Evolutionary conservation across 2,797 vertebrate genomes (phyloP).

Genomic region (Brachyrhaphis roseni): DNA sequence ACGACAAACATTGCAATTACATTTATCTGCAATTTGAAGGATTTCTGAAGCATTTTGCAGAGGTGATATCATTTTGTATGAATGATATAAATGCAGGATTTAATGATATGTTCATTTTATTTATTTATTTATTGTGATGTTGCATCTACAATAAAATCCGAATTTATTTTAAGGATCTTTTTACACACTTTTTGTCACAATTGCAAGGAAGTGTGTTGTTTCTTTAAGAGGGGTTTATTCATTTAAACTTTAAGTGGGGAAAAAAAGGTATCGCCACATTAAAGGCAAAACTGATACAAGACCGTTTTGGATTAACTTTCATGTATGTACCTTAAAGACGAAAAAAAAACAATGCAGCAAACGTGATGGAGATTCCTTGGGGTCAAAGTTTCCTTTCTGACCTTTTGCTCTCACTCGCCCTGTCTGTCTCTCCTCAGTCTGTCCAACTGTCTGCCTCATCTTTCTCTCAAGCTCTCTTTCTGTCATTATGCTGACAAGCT

Average conservation of each 20-base stretch:
- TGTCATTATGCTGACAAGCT: constrained; percentile 71
- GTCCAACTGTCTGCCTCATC: constrained; percentile 33
- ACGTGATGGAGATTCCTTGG: neutral
- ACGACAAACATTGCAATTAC: neutral
- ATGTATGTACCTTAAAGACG: no score
- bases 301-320: neutral
- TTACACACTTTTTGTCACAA: neutral
- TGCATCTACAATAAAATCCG: neutral
- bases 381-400: constrained; percentile 33
- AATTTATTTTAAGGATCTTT: neutral
- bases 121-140: neutral
- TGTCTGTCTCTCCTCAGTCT: constrained; percentile 23
- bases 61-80: neutral
- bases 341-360: no score
- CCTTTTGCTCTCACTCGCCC: constrained; percentile 37
- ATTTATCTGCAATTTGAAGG: neutral
- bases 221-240: no score
- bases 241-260: neutral
- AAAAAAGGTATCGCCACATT: neutral
- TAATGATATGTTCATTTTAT: neutral
- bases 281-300: neutral
- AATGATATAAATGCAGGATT: neutral
- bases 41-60: neutral
- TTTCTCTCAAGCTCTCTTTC: constrained; percentile 40
- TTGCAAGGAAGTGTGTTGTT: neutral